These are phyloP conservation scores for Sarcophaga rosellei DNA, from an alignment of 2,888 invertebrate genomes.

Conservation along the genomic window DNA sequence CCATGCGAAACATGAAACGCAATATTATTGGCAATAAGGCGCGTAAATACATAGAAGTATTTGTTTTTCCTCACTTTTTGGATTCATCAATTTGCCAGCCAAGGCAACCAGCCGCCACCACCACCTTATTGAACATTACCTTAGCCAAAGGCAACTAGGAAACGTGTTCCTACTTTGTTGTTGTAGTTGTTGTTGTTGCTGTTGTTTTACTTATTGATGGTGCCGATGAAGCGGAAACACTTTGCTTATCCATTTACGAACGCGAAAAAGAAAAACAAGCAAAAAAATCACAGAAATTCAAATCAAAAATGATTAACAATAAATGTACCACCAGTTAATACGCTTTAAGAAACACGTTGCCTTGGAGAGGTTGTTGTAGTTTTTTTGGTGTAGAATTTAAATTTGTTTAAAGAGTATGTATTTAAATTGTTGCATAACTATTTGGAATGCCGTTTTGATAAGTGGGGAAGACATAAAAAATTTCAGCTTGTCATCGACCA, in stretches of 20 bases:
- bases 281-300: background rate
- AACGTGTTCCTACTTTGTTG: background rate
- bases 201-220: constrained; percentile 15
- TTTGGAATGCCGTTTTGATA: too few species aligned
- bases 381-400: background rate
- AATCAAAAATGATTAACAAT: background rate
- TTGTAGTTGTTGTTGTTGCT: too few species aligned
- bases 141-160: constrained; percentile 29
- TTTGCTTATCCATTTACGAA: constrained; percentile 42
- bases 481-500: too few species aligned
- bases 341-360: background rate
- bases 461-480: too few species aligned
- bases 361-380: background rate
- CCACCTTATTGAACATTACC: constrained; percentile 43
- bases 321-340: constrained; percentile 2
- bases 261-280: constrained; percentile 17
- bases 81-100: constrained; percentile 26
- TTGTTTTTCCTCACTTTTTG: background rate
- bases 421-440: too few species aligned
- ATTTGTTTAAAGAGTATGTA: too few species aligned
- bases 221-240: constrained; percentile 55
- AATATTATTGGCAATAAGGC: constrained; percentile 52
- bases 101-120: background rate
- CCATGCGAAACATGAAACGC: constrained; percentile 27
- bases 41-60: constrained; percentile 37